These are phyloP conservation scores for Merops nubicus DNA, from an alignment of 2,113 vertebrate species.

Conservation along the genomic window DNA sequence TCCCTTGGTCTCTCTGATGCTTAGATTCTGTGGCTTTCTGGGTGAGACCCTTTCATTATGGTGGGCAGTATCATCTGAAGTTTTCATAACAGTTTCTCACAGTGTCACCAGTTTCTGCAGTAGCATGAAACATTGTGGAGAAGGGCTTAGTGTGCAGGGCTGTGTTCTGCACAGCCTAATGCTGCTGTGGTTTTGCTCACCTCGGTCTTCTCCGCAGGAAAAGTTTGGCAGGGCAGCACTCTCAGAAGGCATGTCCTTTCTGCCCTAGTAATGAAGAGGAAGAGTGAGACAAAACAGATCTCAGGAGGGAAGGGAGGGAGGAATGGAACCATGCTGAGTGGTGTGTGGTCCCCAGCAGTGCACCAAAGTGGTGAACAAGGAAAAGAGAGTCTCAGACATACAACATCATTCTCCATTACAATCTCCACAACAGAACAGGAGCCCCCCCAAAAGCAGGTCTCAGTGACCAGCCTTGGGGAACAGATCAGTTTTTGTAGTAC, in stretches of 20 bases:
- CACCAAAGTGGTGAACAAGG: rapidly evolving
- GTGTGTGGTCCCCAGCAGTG: not conserved
- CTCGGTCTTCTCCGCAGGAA: not conserved
- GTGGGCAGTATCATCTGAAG: not conserved
- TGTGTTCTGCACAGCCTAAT: not conserved
- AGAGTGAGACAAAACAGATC: not conserved
- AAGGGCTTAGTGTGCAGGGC: not conserved
- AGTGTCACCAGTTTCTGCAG: not conserved
- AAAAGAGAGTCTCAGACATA: not conserved
- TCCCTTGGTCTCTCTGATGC: not conserved
- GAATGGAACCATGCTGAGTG: rapidly evolving
- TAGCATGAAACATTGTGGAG: not conserved
- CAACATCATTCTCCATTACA: not conserved
- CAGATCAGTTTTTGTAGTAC: not conserved
- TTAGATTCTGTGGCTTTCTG: not conserved
- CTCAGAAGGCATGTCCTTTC: not conserved
- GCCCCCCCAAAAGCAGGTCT: not conserved
- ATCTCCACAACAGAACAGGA: not conserved
- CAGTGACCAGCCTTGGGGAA: not conserved
- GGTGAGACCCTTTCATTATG: not conserved
- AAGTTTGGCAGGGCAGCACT: not conserved
- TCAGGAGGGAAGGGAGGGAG: not conserved
- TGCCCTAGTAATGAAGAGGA: not conserved
- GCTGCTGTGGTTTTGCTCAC: not conserved
- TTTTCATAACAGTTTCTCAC: not conserved